phyloP scores from a whole-genome alignment of 2,888 invertebrate genomes.

The Tetragonisca angustula region DNA sequence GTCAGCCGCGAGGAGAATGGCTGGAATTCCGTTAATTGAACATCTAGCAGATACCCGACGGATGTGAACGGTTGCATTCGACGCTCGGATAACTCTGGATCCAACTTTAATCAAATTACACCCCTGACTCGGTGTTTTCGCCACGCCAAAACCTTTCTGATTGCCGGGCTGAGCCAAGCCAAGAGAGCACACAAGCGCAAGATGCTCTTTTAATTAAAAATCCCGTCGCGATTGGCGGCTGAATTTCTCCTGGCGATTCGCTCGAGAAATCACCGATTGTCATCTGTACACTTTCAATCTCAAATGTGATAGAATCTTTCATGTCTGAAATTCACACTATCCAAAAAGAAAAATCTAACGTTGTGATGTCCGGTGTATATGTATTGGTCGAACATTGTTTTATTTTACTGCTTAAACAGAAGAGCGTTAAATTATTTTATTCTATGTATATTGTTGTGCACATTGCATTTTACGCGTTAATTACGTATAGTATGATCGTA shows the following conservation, averaged over 20 bases:
- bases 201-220: constrained; percentile 60
- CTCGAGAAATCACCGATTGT: neutral
- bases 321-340: too few species aligned
- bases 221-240: constrained; percentile 25
- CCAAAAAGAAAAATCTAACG: too few species aligned
- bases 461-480: too few species aligned
- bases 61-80: constrained; percentile 68
- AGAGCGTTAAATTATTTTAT: too few species aligned
- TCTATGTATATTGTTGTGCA: too few species aligned
- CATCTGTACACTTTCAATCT: neutral
- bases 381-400: too few species aligned
- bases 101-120: constrained; percentile 75
- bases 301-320: too few species aligned
- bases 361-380: too few species aligned
- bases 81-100: constrained; percentile 68
- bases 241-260: neutral
- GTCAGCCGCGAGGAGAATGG: constrained; percentile 52
- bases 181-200: constrained; percentile 32
- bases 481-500: too few species aligned
- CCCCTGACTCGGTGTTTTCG: constrained; percentile 70
- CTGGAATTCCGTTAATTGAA: constrained; percentile 76
- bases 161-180: constrained; percentile 39
- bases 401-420: too few species aligned
- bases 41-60: constrained; percentile 64
- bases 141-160: constrained; percentile 54